Evolutionary conservation across 2,888 invertebrate species (phyloP).

Genomic region (Flabesymbios commensalis): DNA sequence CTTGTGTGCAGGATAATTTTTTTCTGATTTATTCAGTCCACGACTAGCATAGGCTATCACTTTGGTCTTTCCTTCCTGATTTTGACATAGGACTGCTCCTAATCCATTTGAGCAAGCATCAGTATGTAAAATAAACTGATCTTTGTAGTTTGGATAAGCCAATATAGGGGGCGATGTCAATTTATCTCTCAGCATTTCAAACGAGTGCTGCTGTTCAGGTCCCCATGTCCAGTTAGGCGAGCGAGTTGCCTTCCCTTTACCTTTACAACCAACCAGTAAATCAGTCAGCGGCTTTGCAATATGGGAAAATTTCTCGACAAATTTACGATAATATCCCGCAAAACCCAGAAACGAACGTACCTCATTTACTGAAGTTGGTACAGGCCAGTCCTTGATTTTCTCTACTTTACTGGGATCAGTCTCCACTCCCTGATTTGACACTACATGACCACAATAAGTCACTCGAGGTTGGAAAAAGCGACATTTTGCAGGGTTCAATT

Average conservation of each 20-base stretch:
- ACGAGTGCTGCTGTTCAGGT: background rate
- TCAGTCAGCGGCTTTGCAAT: constrained; percentile 19
- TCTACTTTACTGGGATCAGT: background rate
- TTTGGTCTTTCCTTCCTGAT: background rate
- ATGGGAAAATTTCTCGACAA: too few relatives aligned
- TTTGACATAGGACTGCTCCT: background rate
- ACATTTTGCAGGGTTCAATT: background rate
- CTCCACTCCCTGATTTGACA: background rate
- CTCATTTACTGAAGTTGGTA: constrained; percentile 12
- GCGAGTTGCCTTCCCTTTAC: background rate
- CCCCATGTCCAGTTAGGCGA: background rate
- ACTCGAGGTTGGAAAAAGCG: background rate
- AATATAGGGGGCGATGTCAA: constrained; percentile 3
- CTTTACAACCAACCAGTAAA: background rate
- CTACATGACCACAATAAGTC: background rate
- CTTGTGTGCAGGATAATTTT: constrained; percentile 1
- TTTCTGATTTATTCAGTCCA: background rate
- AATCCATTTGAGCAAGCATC: constrained; percentile 1
- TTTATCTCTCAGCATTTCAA: background rate
- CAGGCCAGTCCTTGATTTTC: constrained; percentile 1
- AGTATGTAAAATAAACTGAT: background rate
- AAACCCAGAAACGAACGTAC: constrained; percentile 18
- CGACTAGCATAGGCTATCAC: constrained; percentile 2
- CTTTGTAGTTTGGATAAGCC: background rate
- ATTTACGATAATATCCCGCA: too few relatives aligned